Percentiles rank a stretch among this genome's conserved stretches.
phyloP scores from a whole-genome alignment of 2,113 vertebrate genomes.

The Amblyopsis rosae region DNA sequence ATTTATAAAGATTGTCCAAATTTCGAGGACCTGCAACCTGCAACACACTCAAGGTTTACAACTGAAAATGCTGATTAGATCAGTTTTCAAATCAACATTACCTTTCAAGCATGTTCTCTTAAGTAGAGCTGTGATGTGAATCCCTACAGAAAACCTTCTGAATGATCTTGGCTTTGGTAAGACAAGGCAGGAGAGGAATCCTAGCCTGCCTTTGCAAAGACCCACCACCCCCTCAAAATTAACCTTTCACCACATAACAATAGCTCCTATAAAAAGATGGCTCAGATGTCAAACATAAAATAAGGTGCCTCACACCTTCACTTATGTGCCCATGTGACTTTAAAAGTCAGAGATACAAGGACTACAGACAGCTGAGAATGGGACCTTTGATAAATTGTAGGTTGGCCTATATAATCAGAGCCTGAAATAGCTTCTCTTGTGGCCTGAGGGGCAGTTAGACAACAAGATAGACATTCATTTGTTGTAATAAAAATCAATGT shows the following conservation, averaged over 20 bases:
- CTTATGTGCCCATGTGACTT: constrained; percentile 15
- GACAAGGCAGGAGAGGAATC: constrained; percentile 28
- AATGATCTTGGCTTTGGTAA: constrained; percentile 25
- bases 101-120: background rate
- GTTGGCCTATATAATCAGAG: background rate
- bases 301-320: constrained; percentile 56
- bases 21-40: too few relatives aligned
- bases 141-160: constrained; percentile 30
- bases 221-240: constrained; percentile 51
- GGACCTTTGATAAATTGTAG: constrained; percentile 23
- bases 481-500: too few relatives aligned
- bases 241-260: constrained; percentile 50
- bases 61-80: too few relatives aligned
- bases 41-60: too few relatives aligned
- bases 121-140: constrained; percentile 1
- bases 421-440: constrained; percentile 32
- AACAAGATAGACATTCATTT: too few relatives aligned
- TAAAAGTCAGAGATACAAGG: constrained; percentile 15
- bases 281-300: constrained; percentile 59
- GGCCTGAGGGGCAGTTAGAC: constrained; percentile 11
- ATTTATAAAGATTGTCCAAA: too few relatives aligned
- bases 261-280: constrained; percentile 35
- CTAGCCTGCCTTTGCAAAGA: constrained; percentile 12
- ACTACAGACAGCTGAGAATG: constrained; percentile 66
- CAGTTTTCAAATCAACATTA: too few relatives aligned